Base-by-base conservation (phyloP, 2,888 invertebrate genomes). In the Dasysyrphus albostriatus region DNA sequence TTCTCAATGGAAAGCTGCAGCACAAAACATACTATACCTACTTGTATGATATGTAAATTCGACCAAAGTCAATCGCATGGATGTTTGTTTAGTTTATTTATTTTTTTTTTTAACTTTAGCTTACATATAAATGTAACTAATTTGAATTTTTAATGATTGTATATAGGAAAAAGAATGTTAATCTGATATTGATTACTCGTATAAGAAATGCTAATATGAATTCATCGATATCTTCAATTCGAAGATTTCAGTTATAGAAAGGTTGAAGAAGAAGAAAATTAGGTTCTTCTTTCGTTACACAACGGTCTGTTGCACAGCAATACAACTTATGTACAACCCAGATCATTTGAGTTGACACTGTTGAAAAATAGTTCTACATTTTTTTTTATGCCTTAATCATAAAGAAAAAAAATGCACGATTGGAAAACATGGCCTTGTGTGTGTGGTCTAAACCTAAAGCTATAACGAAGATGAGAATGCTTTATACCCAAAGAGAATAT, bases 201-300 rank as follows among this genome's bases (percentile, higher is more conserved):
- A 14, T 14, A 58, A 10, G 2, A 59, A 59, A 16, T 59, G n/a
- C 37, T 19, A 59, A 59, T 59, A 16, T 39, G 7, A 19, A 59
- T 59, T 19, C 59, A 39, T 59, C 59, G 59, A 59, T 59, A n/a
- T 12, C 39, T 59, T 19, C 16, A 19, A 59, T 19, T 59, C 7
- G 19, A 39, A 59, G 59, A 59, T 59, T 39, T 10, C 5, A 58
- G 19, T 58, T 8, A 56, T 32, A 44, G 5, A 42, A 39, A 59
- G 59, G 59, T 59, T 59, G 19, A 39, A 37, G 59, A 39, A 59
- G 39, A 59, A 59, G 24, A 24, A 39, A 59, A 39, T 39, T 19
- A 59, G 59, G 39, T 59, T 58, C 39, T 59, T 59, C 59, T 39
- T 59, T 24, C 12, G 2, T 59, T 56, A 32, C 56, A n/a, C n/a